Conservation (phyloP, 2,888 invertebrate species). For the Cephus nigrinus region DNA sequence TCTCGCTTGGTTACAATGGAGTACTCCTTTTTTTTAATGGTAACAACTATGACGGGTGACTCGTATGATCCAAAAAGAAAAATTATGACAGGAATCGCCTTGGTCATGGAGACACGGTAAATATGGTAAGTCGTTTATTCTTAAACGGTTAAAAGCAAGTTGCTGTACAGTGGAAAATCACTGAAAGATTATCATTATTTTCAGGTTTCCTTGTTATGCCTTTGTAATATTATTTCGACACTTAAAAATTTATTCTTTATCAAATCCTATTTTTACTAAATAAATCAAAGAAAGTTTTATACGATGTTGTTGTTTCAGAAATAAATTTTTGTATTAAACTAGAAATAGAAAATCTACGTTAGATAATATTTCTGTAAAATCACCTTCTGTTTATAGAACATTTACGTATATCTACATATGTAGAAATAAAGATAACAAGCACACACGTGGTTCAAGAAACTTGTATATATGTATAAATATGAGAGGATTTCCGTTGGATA, state of each 20-base stretch:
- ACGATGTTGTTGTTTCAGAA: not conserved
- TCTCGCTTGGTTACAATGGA: not conserved
- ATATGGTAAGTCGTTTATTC: not conserved
- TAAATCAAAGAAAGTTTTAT: not conserved
- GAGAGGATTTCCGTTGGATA: not conserved
- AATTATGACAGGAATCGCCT: not conserved
- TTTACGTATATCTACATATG: not conserved
- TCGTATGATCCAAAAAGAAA: not conserved
- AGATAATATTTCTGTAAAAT: not conserved
- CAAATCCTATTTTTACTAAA: not conserved
- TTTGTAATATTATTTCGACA: not conserved
- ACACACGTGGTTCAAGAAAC: not conserved
- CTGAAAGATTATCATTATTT: not conserved
- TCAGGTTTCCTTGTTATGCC: not conserved
- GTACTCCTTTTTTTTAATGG: not conserved
- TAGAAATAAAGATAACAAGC: not conserved
- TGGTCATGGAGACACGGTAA: not conserved
- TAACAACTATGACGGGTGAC: not conserved
- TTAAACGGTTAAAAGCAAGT: not conserved
- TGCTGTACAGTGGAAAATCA: not conserved
- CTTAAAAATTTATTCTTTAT: not conserved
- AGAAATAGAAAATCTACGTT: not conserved
- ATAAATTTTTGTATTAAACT: not conserved
- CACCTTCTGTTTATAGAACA: not conserved
- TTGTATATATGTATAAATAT: not conserved